Evolutionary conservation across 2,888 invertebrate genomes (phyloP).

Genomic region (Apomyelois bistriatella): DNA sequence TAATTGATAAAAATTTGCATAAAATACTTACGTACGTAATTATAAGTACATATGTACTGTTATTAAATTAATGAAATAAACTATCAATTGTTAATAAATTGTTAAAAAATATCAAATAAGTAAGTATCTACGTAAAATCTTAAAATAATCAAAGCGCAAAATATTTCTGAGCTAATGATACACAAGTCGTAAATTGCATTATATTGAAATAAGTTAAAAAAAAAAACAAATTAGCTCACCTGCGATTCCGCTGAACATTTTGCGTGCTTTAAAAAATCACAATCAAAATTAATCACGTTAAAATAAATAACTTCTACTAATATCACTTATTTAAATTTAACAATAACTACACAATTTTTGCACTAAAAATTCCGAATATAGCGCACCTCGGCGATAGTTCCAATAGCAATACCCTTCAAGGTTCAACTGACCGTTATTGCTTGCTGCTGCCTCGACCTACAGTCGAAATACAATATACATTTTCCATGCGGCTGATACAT

Average conservation of each 20-base stretch:
- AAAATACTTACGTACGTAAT: too few species aligned
- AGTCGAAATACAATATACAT: conserved; percentile 31
- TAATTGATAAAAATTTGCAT: too few species aligned
- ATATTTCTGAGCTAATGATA: too few species aligned
- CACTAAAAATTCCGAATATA: conserved; percentile 22
- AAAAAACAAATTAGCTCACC: conserved; percentile 39
- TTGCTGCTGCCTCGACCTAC: conserved; percentile 26
- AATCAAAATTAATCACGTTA: conserved; percentile 24
- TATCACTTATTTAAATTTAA: conserved; percentile 9
- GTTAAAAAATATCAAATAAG: too few species aligned
- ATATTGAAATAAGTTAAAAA: not conserved
- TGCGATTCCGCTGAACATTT: conserved; percentile 76
- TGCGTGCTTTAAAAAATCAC: conserved; percentile 29
- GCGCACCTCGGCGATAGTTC: conserved; percentile 40
- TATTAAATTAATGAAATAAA: too few species aligned
- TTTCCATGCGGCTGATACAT: conserved; percentile 38
- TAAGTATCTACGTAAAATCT: too few species aligned
- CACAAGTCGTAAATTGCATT: too few species aligned
- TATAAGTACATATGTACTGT: too few species aligned
- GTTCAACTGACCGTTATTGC: conserved; percentile 37
- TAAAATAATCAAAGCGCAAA: too few species aligned
- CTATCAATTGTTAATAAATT: too few species aligned
- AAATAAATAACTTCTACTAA: not conserved
- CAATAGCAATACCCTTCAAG: conserved; percentile 50
- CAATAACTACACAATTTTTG: conserved; percentile 16